A percentile compares a stretch with the other conserved stretches of the same genome.
Conservation (phyloP, 2,888 invertebrate genomes). For the Drosophila emarginata region DNA sequence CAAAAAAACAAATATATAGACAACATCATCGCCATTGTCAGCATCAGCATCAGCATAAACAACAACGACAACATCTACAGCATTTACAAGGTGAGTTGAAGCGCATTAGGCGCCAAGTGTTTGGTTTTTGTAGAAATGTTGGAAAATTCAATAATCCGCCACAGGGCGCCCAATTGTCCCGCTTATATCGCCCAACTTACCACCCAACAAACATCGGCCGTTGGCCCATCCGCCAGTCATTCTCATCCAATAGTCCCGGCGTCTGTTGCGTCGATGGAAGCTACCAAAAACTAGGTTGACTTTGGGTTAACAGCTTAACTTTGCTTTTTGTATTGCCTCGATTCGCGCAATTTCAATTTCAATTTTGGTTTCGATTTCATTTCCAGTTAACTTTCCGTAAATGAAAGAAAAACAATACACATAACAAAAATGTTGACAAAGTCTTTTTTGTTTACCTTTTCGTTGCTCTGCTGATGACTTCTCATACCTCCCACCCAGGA, state of each 20-base stretch:
- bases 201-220: neutral
- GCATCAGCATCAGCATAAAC: constrained; percentile 4
- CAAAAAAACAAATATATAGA: constrained; percentile 32
- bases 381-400: constrained; percentile 54
- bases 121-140: constrained; percentile 60
- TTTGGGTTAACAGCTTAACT: constrained; percentile 46
- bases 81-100: constrained; percentile 51
- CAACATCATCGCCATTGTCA: constrained; percentile 32
- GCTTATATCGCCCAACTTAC: constrained; percentile 14
- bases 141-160: constrained; percentile 76
- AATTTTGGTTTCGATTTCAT: constrained; percentile 53
- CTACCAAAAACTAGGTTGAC: constrained; percentile 67
- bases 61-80: constrained; percentile 7
- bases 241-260: constrained; percentile 5
- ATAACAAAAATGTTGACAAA: constrained; percentile 36
- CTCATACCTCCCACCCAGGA: neutral
- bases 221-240: neutral
- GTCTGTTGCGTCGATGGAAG: constrained; percentile 66
- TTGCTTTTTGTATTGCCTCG: constrained; percentile 25
- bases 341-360: constrained; percentile 33
- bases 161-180: constrained; percentile 59
- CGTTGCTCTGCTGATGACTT: neutral
- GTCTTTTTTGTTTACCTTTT: constrained; percentile 38
- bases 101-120: constrained; percentile 70
- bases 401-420: constrained; percentile 48